A percentile compares a stretch with the other conserved stretches of the same genome.
These are phyloP conservation scores for Archaeoteleia sp. DNA, from an alignment of 2,888 invertebrate species.

Conservation along the genomic window DNA sequence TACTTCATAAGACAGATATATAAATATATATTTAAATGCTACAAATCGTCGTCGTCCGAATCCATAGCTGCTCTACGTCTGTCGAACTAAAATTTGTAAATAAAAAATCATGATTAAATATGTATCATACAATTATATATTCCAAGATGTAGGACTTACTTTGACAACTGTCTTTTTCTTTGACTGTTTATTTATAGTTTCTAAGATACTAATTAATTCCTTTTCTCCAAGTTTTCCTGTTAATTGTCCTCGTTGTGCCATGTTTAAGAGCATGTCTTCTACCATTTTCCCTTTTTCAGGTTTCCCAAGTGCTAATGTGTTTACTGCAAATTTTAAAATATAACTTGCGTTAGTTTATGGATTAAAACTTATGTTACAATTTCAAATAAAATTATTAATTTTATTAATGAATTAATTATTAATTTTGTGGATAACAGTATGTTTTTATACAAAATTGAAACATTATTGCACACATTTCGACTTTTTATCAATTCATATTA, in stretches of 20 bases:
- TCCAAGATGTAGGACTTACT: conserved; percentile 68
- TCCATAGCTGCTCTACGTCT: conserved; percentile 91
- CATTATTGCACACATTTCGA: too few species aligned
- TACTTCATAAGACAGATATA: not conserved
- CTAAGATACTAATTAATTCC: conserved; percentile 88
- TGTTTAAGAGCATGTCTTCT: conserved; percentile 94
- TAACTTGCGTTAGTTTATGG: not conserved
- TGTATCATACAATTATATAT: too few species aligned
- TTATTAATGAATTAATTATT: too few species aligned
- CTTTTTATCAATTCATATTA: too few species aligned
- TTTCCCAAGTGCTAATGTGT: conserved; percentile 93
- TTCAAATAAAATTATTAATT: not conserved
- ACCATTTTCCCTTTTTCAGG: conserved; percentile 97
- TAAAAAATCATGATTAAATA: conserved; percentile 13
- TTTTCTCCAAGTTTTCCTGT: conserved; percentile 88
- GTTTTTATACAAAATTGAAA: too few species aligned
- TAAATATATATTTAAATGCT: conserved; percentile 50
- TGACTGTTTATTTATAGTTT: conserved; percentile 90
- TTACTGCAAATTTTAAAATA: conserved; percentile 80
- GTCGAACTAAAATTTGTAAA: conserved; percentile 86
- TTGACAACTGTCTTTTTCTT: conserved; percentile 86
- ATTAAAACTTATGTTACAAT: too few species aligned
- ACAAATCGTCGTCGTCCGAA: conserved; percentile 82
- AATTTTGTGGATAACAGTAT: too few species aligned
- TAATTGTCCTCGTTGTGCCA: conserved; percentile 95